Evolutionary conservation across 2,888 invertebrate genomes (phyloP).

Genomic region (Dynastes maya): DNA sequence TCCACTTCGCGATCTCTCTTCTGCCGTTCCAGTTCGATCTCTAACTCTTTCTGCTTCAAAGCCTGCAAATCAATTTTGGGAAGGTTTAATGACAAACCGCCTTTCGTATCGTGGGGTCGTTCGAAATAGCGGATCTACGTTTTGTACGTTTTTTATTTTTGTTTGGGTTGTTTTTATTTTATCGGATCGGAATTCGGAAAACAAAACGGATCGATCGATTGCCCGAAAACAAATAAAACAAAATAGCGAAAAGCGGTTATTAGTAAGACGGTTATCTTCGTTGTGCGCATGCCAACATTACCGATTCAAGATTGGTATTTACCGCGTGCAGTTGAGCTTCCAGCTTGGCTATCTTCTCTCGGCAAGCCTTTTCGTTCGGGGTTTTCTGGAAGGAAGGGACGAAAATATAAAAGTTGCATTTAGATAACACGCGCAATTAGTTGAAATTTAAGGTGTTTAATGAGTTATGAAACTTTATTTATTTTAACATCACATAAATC

Average conservation of each 20-base stretch:
- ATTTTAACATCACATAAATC: too few relatives aligned
- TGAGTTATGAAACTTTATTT: too few relatives aligned
- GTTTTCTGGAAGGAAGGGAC: constrained; percentile 49
- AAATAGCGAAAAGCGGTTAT: constrained; percentile 10
- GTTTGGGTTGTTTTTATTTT: neutral
- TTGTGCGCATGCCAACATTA: constrained; percentile 32
- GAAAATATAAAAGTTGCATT: too few relatives aligned
- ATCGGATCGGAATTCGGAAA: neutral
- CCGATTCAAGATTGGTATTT: constrained; percentile 42
- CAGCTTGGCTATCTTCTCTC: constrained; percentile 55
- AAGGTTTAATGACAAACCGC: constrained; percentile 58
- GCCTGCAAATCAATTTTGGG: constrained; percentile 60
- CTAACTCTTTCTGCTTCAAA: constrained; percentile 56
- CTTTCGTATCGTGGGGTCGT: constrained; percentile 58
- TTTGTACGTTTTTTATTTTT: neutral
- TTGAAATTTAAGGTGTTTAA: too few relatives aligned
- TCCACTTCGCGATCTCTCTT: constrained; percentile 61
- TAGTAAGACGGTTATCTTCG: neutral
- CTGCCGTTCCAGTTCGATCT: constrained; percentile 59
- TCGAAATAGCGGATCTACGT: constrained; percentile 59
- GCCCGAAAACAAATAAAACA: constrained; percentile 32
- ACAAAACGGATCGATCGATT: neutral
- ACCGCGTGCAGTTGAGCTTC: constrained; percentile 56
- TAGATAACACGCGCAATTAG: too few relatives aligned
- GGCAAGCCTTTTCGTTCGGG: constrained; percentile 54